Conservation (phyloP, 1,140 invertebrate genomes). For the silkworm (Bombyx mori) region DNA sequence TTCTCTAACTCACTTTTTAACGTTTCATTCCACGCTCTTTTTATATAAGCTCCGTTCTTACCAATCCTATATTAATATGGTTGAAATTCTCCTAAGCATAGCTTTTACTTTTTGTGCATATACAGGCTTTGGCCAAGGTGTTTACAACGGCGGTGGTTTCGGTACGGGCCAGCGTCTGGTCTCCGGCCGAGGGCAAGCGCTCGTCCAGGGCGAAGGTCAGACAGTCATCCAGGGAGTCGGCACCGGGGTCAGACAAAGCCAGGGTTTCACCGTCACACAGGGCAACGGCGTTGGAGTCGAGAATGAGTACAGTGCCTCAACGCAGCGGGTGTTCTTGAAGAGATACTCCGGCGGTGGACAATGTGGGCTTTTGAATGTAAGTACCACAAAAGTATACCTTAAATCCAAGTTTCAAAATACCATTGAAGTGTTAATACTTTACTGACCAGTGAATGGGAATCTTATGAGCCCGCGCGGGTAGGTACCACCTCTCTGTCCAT, state of each 20-base stretch:
- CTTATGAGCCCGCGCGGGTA: too few species aligned
- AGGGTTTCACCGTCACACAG: slow-evolving; percentile 10
- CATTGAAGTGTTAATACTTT: too few species aligned
- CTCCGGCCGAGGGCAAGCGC: neutral
- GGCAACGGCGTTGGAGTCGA: slow-evolving; percentile 22
- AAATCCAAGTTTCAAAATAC: too few species aligned
- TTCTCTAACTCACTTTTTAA: too few species aligned
- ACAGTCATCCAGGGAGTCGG: slow-evolving; percentile 20
- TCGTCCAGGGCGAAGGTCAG: slow-evolving; percentile 15
- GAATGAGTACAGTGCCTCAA: slow-evolving; percentile 36
- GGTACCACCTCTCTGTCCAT: too few species aligned
- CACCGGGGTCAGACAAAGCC: slow-evolving; percentile 13
- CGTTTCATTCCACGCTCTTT: too few species aligned
- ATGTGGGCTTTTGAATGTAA: slow-evolving; percentile 52
- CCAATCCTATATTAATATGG: too few species aligned
- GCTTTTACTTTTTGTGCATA: too few species aligned
- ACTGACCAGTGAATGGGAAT: too few species aligned
- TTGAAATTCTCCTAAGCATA: too few species aligned
- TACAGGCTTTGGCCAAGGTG: neutral
- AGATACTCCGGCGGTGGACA: slow-evolving; percentile 38
- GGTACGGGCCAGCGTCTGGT: neutral
- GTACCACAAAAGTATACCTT: slow-evolving; percentile 13
- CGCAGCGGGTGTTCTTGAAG: slow-evolving; percentile 40
- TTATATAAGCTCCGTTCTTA: too few species aligned
- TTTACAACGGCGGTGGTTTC: neutral